These are phyloP conservation scores for Hyles lineata DNA, from an alignment of 2,888 invertebrate genomes.

Conservation along the genomic window DNA sequence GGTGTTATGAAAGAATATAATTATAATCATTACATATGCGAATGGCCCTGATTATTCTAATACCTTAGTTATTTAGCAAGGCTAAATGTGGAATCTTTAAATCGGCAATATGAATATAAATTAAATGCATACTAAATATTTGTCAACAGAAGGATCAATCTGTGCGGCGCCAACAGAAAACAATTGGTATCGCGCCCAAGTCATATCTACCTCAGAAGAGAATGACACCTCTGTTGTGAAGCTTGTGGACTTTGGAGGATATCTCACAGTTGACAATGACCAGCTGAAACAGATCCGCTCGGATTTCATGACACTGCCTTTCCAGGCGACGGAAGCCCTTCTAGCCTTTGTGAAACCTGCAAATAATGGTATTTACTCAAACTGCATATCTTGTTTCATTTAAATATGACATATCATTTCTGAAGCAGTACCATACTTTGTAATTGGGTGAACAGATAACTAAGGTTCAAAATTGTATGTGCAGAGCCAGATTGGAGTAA, in stretches of 20 bases:
- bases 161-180: slow-evolving; percentile 94
- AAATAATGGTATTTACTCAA: slow-evolving; percentile 83
- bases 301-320: slow-evolving; percentile 97
- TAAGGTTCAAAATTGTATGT: slow-evolving; percentile 4
- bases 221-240: slow-evolving; percentile 91
- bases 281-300: slow-evolving; percentile 95
- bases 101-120: not conserved
- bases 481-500: slow-evolving; percentile 88
- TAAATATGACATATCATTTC: no score
- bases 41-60: not conserved
- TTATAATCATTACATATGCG: not conserved
- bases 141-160: slow-evolving; percentile 90
- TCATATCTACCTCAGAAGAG: slow-evolving; percentile 88
- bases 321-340: slow-evolving; percentile 98
- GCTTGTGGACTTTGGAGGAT: slow-evolving; percentile 98
- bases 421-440: not conserved
- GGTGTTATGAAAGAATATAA: not conserved
- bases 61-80: not conserved
- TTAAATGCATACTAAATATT: slow-evolving; percentile 6
- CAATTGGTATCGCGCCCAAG: slow-evolving; percentile 96
- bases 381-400: not conserved
- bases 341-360: slow-evolving; percentile 94
- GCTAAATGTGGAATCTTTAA: not conserved
- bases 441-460: not conserved
- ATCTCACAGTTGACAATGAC: slow-evolving; percentile 90